A percentile compares a stretch with the other conserved stretches of the same genome.
Conservation (phyloP, 2,113 vertebrate species). For the Pterocles orientalis region DNA sequence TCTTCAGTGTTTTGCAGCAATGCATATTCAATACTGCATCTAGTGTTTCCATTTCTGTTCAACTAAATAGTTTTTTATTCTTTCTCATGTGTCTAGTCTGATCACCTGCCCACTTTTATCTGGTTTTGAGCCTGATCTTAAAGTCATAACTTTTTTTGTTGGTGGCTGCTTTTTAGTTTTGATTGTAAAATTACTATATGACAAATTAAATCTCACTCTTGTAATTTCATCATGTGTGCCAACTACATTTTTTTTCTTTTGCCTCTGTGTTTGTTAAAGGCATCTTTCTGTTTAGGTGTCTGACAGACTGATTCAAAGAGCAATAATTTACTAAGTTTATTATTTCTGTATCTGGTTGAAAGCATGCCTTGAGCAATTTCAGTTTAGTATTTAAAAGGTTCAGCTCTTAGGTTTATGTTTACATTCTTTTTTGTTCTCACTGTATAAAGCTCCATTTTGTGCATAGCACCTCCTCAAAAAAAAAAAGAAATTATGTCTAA, state of each 20-base stretch:
- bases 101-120: constrained; percentile 3
- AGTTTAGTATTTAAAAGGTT: background rate
- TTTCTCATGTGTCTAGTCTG: background rate
- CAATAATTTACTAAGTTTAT: background rate
- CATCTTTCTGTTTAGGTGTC: background rate
- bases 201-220: constrained; percentile 42
- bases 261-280: background rate
- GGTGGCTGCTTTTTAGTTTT: constrained; percentile 39
- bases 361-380: background rate
- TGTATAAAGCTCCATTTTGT: background rate
- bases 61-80: constrained; percentile 5
- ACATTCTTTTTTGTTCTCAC: background rate
- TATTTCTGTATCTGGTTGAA: background rate
- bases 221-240: background rate
- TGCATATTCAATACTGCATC: background rate
- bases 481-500: too few species aligned
- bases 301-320: constrained; percentile 34
- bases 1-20: background rate
- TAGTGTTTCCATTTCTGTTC: background rate
- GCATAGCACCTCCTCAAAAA: background rate
- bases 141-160: constrained; percentile 9
- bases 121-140: constrained; percentile 24
- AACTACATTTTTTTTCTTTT: constrained; percentile 25
- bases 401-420: background rate
- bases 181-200: constrained; percentile 44